A percentile compares a stretch with the other conserved stretches of the same genome.
Conservation (phyloP, 1,140 invertebrate species). For the Uloborus diversus region DNA sequence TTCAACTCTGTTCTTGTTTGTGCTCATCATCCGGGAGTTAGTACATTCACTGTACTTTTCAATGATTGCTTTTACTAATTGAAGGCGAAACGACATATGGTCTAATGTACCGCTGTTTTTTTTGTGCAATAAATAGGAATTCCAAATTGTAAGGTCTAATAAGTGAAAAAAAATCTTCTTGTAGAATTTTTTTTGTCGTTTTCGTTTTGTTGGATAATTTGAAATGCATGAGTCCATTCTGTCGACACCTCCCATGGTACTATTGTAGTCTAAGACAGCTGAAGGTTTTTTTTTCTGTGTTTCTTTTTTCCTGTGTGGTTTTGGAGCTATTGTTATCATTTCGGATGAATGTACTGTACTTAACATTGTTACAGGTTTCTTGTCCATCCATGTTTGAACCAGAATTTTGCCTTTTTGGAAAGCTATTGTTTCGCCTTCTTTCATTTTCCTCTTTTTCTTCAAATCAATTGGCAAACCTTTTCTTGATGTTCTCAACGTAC, state of each 20-base stretch:
- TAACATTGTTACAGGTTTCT: background rate
- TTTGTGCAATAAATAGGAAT: slow-evolving; percentile 24
- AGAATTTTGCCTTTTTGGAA: slow-evolving; percentile 5
- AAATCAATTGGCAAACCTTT: slow-evolving; percentile 32
- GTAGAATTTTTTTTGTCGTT: slow-evolving; percentile 13
- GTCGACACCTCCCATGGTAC: slow-evolving; percentile 1
- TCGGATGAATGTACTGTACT: background rate
- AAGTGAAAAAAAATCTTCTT: slow-evolving; percentile 29
- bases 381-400: slow-evolving; percentile 12
- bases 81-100: slow-evolving; percentile 19
- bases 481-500: slow-evolving; percentile 22
- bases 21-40: background rate
- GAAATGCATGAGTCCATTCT: too few relatives aligned
- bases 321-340: too few relatives aligned
- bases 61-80: too few relatives aligned
- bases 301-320: too few relatives aligned
- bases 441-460: slow-evolving; percentile 5
- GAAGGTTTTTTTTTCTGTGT: background rate
- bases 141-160: slow-evolving; percentile 19
- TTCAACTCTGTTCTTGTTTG: background rate
- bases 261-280: background rate
- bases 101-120: background rate
- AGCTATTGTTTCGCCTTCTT: background rate
- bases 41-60: slow-evolving; percentile 11
- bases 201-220: too few relatives aligned